A percentile compares a stretch with the other conserved stretches of the same genome.
Conservation (phyloP, 1,140 invertebrate genomes). For the Pemphigus obesinymphae region DNA sequence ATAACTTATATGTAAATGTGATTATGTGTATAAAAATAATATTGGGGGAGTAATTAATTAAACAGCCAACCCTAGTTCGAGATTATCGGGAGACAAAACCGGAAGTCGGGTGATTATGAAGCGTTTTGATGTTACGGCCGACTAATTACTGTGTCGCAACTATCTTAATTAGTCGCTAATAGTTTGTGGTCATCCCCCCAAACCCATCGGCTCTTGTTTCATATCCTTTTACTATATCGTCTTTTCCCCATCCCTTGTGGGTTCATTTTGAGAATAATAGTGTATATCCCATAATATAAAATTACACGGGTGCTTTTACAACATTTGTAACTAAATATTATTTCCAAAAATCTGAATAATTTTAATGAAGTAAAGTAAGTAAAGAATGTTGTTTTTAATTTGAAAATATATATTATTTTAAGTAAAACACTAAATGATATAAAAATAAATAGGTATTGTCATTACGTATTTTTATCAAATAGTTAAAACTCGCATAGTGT, state of each 20-base stretch:
- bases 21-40: background rate
- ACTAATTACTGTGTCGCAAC: conserved; percentile 21
- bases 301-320: too few relatives aligned
- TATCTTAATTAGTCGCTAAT: conserved; percentile 37
- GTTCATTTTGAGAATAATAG: background rate
- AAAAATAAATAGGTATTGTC: too few relatives aligned
- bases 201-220: background rate
- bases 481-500: too few relatives aligned
- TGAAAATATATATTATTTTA: too few relatives aligned
- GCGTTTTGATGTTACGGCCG: conserved; percentile 19
- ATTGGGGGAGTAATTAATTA: conserved; percentile 19
- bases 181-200: background rate
- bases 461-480: too few relatives aligned
- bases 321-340: too few relatives aligned
- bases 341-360: too few relatives aligned
- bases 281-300: too few relatives aligned
- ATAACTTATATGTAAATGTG: too few relatives aligned
- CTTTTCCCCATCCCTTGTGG: background rate
- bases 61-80: background rate
- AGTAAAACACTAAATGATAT: too few relatives aligned
- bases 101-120: conserved; percentile 35
- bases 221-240: background rate
- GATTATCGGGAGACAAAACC: background rate
- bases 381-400: too few relatives aligned
- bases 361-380: too few relatives aligned